Percentiles rank a stretch among this genome's conserved stretches.
phyloP scores from a whole-genome alignment of 1,140 invertebrate species.

The Drosophila athabasca region DNA sequence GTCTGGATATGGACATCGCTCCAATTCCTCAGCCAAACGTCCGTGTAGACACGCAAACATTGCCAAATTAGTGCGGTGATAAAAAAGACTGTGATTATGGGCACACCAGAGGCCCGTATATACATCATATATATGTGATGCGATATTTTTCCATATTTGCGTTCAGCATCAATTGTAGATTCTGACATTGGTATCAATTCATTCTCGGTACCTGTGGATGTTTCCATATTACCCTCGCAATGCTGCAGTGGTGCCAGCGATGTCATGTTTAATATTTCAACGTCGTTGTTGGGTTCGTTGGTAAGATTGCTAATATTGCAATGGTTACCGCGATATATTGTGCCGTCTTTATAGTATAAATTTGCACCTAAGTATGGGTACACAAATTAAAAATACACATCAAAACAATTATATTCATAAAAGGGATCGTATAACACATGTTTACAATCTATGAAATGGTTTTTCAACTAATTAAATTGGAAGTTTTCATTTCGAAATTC shows the following conservation, averaged over 20 bases:
- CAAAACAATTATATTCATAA: too few relatives aligned
- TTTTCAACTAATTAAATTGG: too few relatives aligned
- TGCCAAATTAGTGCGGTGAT: constrained; percentile 86
- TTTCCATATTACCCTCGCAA: constrained; percentile 3
- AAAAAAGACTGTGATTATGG: constrained; percentile 85
- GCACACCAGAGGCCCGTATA: constrained; percentile 86
- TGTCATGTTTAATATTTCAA: constrained; percentile 60
- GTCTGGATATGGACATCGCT: constrained; percentile 77
- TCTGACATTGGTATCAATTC: constrained; percentile 15
- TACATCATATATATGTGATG: constrained; percentile 87
- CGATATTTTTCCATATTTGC: constrained; percentile 87
- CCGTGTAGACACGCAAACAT: constrained; percentile 86
- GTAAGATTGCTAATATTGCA: constrained; percentile 19
- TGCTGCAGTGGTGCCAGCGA: constrained; percentile 10
- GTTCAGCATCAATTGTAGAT: constrained; percentile 84
- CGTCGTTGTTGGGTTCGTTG: constrained; percentile 29
- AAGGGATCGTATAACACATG: too few relatives aligned
- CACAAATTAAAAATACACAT: too few relatives aligned
- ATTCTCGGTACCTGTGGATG: constrained; percentile 24
- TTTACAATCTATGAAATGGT: too few relatives aligned
- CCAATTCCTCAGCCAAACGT: constrained; percentile 88
- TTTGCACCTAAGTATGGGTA: constrained; percentile 46
- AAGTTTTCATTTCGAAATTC: too few relatives aligned
- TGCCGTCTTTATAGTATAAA: constrained; percentile 62
- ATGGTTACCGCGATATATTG: too few relatives aligned